A percentile compares a stretch with the other conserved stretches of the same genome.
These are phyloP conservation scores for Botia kubotai DNA, from an alignment of 2,797 vertebrate genomes.

Conservation along the genomic window DNA sequence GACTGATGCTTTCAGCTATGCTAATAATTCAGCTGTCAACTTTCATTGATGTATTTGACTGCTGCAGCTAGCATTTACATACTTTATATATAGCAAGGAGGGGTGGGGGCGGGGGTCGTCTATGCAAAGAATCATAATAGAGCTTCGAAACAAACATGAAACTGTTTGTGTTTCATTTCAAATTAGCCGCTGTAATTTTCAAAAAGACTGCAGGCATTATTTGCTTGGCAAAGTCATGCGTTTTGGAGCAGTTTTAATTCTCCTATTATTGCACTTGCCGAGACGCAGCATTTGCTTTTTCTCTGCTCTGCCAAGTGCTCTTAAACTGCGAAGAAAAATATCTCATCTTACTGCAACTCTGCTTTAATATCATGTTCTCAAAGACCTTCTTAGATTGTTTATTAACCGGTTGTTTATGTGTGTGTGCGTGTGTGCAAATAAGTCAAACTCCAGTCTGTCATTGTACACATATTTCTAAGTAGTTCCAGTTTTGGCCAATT, in stretches of 20 bases:
- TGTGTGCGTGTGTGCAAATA: slow-evolving; percentile 19
- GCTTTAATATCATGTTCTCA: slow-evolving; percentile 64
- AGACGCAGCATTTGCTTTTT: slow-evolving; percentile 64
- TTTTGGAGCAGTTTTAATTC: slow-evolving; percentile 83
- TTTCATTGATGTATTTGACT: slow-evolving; percentile 85
- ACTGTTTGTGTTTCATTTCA: slow-evolving; percentile 84
- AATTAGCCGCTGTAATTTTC: slow-evolving; percentile 84
- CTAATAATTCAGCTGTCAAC: slow-evolving; percentile 90
- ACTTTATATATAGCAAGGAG: slow-evolving; percentile 83
- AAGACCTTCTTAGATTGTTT: slow-evolving; percentile 71
- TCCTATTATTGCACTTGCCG: slow-evolving; percentile 74
- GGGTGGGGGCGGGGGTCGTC: slow-evolving; percentile 68
- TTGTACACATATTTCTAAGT: slow-evolving; percentile 6
- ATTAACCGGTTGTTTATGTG: slow-evolving; percentile 59
- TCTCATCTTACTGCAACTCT: slow-evolving; percentile 69
- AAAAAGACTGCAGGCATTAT: slow-evolving; percentile 81
- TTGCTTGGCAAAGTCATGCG: slow-evolving; percentile 81
- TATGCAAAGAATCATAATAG: slow-evolving; percentile 79
- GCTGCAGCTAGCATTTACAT: slow-evolving; percentile 85
- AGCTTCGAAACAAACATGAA: slow-evolving; percentile 72
- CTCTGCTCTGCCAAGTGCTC: slow-evolving; percentile 73
- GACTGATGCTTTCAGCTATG: slow-evolving; percentile 83
- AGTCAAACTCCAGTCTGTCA: slow-evolving; percentile 16
- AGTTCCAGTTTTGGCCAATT: slow-evolving; percentile 22
- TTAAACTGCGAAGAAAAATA: slow-evolving; percentile 65